Base-by-base conservation (phyloP, 2,888 invertebrate genomes). In the Smittia aterrima region DNA sequence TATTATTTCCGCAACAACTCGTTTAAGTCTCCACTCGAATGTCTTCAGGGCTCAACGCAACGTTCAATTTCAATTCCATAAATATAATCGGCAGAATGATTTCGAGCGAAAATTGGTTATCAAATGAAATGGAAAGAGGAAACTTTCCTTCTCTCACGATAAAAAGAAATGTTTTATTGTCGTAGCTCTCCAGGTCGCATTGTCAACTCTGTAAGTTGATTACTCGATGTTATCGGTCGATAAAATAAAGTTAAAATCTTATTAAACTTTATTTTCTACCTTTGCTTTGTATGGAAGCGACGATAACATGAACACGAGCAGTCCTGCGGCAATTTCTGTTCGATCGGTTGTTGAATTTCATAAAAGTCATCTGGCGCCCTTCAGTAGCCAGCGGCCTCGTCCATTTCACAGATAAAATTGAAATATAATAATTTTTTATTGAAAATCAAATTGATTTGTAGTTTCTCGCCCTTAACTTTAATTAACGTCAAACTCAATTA, bases 281-380 rank as follows among this genome's bases (percentile, higher is more conserved):
- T 58, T 4, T 7, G 16, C 58, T 58, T 58, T 22, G 24, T 32
- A 66, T 1, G 73, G 73, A 6, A 53, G 25, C 18, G 73, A 72
- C n/a, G n/a, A 32, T 47, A 47, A n/a, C 47, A 47, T 47, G 58
- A 58, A 58, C 11, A n/a, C n/a, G 1, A 77, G 58, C 2, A 80
- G 76, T 47, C 79, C 78, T n/a, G 78, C 78, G 6, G 80, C 77
- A 38, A 80, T 78, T 77, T 80, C 80, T 20, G 78, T 79, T 0
- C 78, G 77, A 53, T 78, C 75, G 9, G 80, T 75, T 40, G 78
- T 77, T 38, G 78, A 41, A 25, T 62, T 64, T 40, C 16, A 9
- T 66, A 64, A 74, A 41, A 64, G 18, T 64, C 66, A 25, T 64
- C 66, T 7, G 16, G 9, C 4, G 58, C 58, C 3, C 47, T 38